phyloP scores from a whole-genome alignment of 2,888 invertebrate genomes.

The Achlya flavicornis region DNA sequence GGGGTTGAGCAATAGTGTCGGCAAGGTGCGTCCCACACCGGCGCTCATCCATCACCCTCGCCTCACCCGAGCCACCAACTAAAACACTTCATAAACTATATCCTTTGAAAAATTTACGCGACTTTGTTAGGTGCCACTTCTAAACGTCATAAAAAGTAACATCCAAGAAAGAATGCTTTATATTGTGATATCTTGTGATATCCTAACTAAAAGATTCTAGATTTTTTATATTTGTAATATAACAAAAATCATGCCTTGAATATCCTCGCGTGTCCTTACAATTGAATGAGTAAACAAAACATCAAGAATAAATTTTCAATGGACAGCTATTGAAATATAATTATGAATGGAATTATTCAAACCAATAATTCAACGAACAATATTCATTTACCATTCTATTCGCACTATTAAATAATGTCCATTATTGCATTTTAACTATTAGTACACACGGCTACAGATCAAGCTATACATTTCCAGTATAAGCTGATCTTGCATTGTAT shows the following conservation, averaged over 20 bases:
- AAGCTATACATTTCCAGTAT: no score
- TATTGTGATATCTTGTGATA: neutral
- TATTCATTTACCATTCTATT: neutral
- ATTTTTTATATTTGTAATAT: neutral
- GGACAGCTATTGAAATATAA: no score
- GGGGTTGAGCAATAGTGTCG: slow-evolving; percentile 74
- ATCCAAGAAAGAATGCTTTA: neutral
- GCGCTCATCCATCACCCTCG: slow-evolving; percentile 62
- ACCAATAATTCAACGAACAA: neutral
- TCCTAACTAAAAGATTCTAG: neutral
- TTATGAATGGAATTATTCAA: neutral
- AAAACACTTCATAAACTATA: slow-evolving; percentile 59
- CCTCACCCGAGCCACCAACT: slow-evolving; percentile 31
- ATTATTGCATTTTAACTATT: neutral
- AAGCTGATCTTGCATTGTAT: no score
- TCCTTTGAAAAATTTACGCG: slow-evolving; percentile 54
- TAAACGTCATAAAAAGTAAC: slow-evolving; percentile 21
- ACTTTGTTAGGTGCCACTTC: slow-evolving; percentile 32
- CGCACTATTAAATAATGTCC: neutral
- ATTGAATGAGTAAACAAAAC: neutral
- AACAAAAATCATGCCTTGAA: neutral
- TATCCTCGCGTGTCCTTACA: neutral
- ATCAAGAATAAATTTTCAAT: no score
- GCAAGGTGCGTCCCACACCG: slow-evolving; percentile 44
- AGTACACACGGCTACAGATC: no score